Evolutionary conservation across 64 coral and sea anemone species (phyloP).

Genomic region (Anthopleura sola): DNA sequence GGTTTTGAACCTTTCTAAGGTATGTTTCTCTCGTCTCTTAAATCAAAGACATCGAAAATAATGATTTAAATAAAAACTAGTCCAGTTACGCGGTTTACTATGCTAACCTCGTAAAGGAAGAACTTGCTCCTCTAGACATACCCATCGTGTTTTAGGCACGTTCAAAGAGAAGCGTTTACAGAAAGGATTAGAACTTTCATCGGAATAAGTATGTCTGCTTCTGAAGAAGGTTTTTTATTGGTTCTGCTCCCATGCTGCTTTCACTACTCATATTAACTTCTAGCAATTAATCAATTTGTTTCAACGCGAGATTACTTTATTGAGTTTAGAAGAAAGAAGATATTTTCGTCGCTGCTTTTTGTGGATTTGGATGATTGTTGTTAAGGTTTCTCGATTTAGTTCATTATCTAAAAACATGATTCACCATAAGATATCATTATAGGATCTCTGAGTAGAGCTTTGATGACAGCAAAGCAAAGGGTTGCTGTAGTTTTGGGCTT

Average conservation of each 20-base stretch:
- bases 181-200: constrained; percentile 1
- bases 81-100: neutral
- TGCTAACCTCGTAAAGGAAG: neutral
- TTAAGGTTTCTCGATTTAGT: neutral
- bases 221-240: neutral
- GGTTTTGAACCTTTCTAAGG: neutral
- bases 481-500: neutral
- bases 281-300: constrained; percentile 7
- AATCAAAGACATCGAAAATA: neutral
- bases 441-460: no score
- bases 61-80: neutral
- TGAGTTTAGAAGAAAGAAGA: neutral
- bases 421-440: neutral
- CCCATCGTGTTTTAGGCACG: neutral
- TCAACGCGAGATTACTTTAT: constrained; percentile 8
- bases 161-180: neutral
- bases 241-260: neutral
- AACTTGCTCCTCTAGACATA: neutral
- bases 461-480: no score
- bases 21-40: neutral
- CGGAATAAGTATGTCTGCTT: constrained; percentile 13
- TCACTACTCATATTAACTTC: constrained; percentile 4
- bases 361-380: neutral
- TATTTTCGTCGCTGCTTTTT: neutral
- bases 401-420: neutral